phyloP scores from a whole-genome alignment of 2,888 invertebrate genomes.

The Boloria selene region DNA sequence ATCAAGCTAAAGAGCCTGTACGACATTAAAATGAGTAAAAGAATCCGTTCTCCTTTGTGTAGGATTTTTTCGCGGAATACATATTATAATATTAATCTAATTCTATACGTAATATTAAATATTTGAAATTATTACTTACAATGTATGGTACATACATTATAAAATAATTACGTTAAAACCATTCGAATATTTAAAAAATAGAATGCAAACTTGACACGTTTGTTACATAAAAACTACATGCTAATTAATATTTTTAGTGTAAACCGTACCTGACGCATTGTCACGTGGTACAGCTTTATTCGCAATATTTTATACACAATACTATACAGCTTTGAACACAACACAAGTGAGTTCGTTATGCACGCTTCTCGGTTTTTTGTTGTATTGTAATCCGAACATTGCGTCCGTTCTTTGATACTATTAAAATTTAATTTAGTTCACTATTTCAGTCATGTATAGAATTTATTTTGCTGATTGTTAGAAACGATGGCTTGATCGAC shows the following conservation, averaged over 20 bases:
- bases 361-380: conserved; percentile 40
- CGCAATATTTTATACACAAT: conserved; percentile 33
- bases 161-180: too few species aligned
- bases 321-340: conserved; percentile 49
- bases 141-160: too few species aligned
- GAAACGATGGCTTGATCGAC: too few species aligned
- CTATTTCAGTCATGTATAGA: neutral
- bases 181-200: neutral
- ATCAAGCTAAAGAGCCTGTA: too few species aligned
- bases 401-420: conserved; percentile 12
- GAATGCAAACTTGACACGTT: neutral
- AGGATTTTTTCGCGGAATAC: too few species aligned
- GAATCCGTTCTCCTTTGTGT: too few species aligned
- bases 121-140: too few species aligned
- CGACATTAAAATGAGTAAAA: too few species aligned
- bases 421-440: conserved; percentile 13
- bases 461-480: too few species aligned
- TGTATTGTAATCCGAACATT: conserved; percentile 34
- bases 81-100: too few species aligned
- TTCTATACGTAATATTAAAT: too few species aligned
- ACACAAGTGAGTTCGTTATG: conserved; percentile 61
- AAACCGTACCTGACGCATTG: conserved; percentile 3
- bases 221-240: neutral
- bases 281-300: conserved; percentile 9
- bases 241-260: conserved; percentile 14